Percentiles rank a stretch among this genome's conserved stretches.
These are phyloP conservation scores for Neostethus bicornis DNA, from an alignment of 2,797 vertebrate species.

Conservation along the genomic window DNA sequence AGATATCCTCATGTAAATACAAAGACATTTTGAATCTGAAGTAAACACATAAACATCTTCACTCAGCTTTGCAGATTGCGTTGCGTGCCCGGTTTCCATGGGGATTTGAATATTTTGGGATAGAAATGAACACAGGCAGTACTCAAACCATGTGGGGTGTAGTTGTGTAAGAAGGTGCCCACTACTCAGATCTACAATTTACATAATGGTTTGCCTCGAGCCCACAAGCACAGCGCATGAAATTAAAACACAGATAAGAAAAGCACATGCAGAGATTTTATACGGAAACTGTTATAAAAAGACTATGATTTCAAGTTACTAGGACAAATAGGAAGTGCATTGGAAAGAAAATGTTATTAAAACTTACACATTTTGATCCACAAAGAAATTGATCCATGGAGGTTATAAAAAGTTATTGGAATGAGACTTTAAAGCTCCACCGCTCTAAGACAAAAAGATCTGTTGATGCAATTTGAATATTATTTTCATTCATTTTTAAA, in stretches of 20 bases:
- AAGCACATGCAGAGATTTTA: constrained; percentile 9
- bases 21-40: constrained; percentile 6
- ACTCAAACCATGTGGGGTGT: constrained; percentile 33
- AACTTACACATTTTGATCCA: no score
- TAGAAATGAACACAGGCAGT: constrained; percentile 28
- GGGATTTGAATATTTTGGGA: constrained; percentile 44
- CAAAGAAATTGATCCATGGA: no score
- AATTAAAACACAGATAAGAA: constrained; percentile 20
- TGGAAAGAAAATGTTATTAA: no score
- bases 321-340: no score
- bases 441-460: no score
- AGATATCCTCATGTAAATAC: not conserved
- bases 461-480: no score
- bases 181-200: constrained; percentile 25
- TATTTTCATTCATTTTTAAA: no score
- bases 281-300: not conserved
- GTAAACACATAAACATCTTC: not conserved
- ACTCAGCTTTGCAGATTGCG: not conserved
- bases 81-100: constrained; percentile 37
- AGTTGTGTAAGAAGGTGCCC: constrained; percentile 28
- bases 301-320: no score
- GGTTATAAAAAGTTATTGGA: no score
- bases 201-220: constrained; percentile 28
- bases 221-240: not conserved
- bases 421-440: no score